A percentile compares a stretch with the other conserved stretches of the same genome.
Evolutionary conservation across 1,140 invertebrate species (phyloP).

Genomic region (Brachystomella parvula): DNA sequence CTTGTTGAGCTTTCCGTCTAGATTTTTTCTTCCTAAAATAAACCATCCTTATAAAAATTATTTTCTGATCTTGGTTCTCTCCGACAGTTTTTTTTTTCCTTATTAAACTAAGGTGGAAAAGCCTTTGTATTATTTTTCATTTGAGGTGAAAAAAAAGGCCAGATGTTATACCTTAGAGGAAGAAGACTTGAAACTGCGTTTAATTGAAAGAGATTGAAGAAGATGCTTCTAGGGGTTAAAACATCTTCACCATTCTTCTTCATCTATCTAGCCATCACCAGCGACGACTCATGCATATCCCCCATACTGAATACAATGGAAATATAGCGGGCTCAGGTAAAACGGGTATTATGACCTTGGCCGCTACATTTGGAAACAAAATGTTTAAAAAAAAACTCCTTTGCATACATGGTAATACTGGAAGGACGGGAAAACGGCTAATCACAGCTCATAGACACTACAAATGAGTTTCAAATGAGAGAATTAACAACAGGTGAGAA

Average conservation of each 20-base stretch:
- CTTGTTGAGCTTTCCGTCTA: no score
- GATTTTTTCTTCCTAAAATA: no score
- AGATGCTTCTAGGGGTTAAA: conserved; percentile 21
- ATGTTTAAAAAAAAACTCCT: conserved; percentile 29
- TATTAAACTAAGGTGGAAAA: not conserved
- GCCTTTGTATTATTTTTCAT: not conserved
- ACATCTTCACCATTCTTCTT: not conserved
- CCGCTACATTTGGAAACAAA: conserved; percentile 18
- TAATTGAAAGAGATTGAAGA: conserved; percentile 30
- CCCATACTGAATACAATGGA: not conserved
- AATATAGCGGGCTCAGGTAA: conserved; percentile 24
- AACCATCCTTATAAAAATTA: no score
- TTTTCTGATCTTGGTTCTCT: no score
- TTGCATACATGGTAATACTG: no score
- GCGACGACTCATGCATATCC: not conserved
- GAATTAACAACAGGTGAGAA: no score
- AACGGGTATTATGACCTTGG: conserved; percentile 29
- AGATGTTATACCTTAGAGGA: conserved; percentile 21
- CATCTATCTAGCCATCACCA: no score
- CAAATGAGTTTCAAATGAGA: no score
- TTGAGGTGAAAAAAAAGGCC: conserved; percentile 10
- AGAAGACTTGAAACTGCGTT: conserved; percentile 26
- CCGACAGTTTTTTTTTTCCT: not conserved
- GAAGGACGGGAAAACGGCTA: no score
- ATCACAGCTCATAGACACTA: no score